Evolutionary conservation across 2,797 vertebrate species (phyloP).

Genomic region (Macroramphosus scolopax): DNA sequence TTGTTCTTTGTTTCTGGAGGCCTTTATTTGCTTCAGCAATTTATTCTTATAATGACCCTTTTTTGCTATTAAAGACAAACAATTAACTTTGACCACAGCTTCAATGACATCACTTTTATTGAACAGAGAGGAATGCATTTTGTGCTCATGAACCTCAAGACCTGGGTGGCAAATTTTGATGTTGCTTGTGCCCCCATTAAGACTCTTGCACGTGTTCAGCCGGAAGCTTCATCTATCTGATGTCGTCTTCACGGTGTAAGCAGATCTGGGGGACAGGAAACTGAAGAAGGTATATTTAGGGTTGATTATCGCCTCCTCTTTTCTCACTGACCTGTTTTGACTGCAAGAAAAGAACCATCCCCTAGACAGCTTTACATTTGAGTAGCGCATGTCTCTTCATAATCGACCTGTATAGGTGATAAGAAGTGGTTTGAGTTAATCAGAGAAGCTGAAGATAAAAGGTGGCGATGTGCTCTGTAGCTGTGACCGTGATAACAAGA

Average conservation of each 20-base stretch:
- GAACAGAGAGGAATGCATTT: conserved; percentile 22
- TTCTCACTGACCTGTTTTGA: conserved; percentile 47
- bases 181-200: conserved; percentile 15
- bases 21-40: conserved; percentile 1
- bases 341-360: conserved; percentile 27
- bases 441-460: background rate
- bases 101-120: conserved; percentile 20
- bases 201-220: conserved; percentile 28
- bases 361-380: conserved; percentile 24
- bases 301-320: conserved; percentile 56
- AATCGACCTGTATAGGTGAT: background rate
- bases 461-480: background rate
- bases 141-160: conserved; percentile 4
- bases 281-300: conserved; percentile 68
- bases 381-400: background rate
- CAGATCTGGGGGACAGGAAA: conserved; percentile 67
- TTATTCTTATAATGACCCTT: background rate
- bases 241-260: conserved; percentile 58
- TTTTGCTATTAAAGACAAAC: conserved; percentile 2
- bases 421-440: conserved; percentile 15
- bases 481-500: background rate
- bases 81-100: conserved; percentile 9
- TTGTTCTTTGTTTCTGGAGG: conserved; percentile 7
- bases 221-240: conserved; percentile 52
- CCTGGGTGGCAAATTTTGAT: conserved; percentile 33